Evolutionary conservation across 2,888 invertebrate species (phyloP).

Genomic region (Cataglyphis albicans): DNA sequence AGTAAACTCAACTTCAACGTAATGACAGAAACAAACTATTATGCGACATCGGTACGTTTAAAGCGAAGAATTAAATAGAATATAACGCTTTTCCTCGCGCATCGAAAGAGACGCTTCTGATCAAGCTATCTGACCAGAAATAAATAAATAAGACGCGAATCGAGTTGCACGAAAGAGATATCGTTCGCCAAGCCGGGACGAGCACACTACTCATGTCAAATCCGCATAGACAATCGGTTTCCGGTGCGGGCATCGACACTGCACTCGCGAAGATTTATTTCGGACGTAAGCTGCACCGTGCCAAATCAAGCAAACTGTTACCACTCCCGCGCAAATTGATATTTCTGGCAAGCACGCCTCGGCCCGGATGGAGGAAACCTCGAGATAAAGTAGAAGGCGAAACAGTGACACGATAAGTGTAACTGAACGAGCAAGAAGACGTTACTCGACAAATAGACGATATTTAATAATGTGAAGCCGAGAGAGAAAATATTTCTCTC

Average conservation of each 20-base stretch:
- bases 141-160: conserved; percentile 30
- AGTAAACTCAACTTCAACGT: conserved; percentile 9
- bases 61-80: neutral
- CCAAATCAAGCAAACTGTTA: conserved; percentile 82
- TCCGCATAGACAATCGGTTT: conserved; percentile 60
- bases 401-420: conserved; percentile 48
- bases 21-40: neutral
- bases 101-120: neutral
- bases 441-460: conserved; percentile 57
- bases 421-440: conserved; percentile 41
- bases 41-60: neutral
- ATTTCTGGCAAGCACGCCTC: conserved; percentile 78
- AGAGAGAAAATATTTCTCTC: conserved; percentile 8
- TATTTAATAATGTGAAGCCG: conserved; percentile 58
- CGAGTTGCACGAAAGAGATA: conserved; percentile 27
- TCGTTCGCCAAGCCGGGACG: conserved; percentile 31
- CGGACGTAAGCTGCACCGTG: conserved; percentile 72
- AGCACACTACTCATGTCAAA: conserved; percentile 38
- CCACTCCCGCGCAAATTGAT: conserved; percentile 80
- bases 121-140: neutral
- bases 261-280: conserved; percentile 73
- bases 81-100: neutral
- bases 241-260: conserved; percentile 43
- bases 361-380: conserved; percentile 15
- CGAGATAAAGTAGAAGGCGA: conserved; percentile 36